phyloP scores from a whole-genome alignment of 1,140 invertebrate genomes.

The Megalonaias nervosa region DNA sequence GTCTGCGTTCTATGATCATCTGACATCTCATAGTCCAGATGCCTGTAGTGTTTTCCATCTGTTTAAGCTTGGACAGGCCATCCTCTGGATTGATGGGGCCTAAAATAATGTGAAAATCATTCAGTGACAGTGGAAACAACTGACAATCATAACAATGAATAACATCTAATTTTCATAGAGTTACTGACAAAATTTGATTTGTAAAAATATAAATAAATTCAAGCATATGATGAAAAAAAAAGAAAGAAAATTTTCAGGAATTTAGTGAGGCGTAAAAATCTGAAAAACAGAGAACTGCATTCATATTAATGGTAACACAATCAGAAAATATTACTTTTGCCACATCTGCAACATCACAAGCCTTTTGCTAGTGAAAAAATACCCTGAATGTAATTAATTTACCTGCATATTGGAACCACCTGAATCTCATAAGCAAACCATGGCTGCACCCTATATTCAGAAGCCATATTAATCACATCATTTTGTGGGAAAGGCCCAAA shows the following conservation, averaged over 20 bases:
- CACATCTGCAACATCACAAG: no score
- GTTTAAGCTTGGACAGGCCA: conserved; percentile 94
- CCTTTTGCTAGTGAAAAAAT: no score
- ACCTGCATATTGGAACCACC: no score
- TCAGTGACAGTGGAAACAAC: neutral
- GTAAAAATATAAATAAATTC: neutral
- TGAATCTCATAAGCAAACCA: no score
- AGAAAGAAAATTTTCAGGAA: neutral
- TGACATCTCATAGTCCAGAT: conserved; percentile 99
- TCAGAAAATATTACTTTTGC: neutral
- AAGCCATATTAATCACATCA: no score
- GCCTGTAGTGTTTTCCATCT: conserved; percentile 97
- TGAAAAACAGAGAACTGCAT: no score
- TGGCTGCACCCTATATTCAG: no score
- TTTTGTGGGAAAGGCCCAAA: no score
- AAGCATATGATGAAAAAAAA: neutral
- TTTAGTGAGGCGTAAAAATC: no score
- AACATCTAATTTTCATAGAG: no score
- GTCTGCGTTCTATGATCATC: conserved; percentile 86
- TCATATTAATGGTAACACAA: neutral
- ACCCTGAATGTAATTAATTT: no score
- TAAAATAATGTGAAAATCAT: conserved; percentile 68
- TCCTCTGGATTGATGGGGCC: conserved; percentile 76
- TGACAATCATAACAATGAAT: no score
- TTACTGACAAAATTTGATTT: neutral